Percentiles rank a stretch among this genome's conserved stretches.
Conservation (phyloP, 2,888 invertebrate species). For the Trichopoda pennipes region DNA sequence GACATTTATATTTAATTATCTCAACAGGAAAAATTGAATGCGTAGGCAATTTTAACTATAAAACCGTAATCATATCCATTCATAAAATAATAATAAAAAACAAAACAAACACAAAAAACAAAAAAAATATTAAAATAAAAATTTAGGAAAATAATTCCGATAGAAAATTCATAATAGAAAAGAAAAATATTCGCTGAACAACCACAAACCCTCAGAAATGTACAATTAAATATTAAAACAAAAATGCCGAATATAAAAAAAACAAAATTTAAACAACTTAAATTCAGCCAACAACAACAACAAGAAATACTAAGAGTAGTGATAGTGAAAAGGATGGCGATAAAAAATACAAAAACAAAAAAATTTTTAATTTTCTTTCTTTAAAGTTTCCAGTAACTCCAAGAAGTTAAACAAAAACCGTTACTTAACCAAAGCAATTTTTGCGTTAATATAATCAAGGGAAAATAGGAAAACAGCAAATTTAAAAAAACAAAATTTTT, state of each 20-base stretch:
- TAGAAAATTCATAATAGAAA: conserved; percentile 21
- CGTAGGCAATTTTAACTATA: conserved; percentile 60
- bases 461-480: too few species aligned
- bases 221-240: conserved; percentile 2
- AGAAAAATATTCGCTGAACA: conserved; percentile 11
- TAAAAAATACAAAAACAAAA: background rate
- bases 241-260: background rate
- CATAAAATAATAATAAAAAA: conserved; percentile 39
- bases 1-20: conserved; percentile 69
- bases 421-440: too few species aligned
- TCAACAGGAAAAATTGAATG: conserved; percentile 61
- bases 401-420: too few species aligned
- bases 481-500: too few species aligned
- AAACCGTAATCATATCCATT: conserved; percentile 62
- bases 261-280: background rate
- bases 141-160: background rate
- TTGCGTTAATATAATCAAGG: too few species aligned
- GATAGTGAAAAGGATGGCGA: background rate
- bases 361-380: too few species aligned
- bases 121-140: background rate
- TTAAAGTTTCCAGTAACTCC: too few species aligned
- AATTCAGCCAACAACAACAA: background rate
- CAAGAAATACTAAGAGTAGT: too few species aligned
- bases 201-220: conserved; percentile 18
- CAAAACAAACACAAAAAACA: background rate